Conservation (phyloP, 2,797 vertebrate genomes). For the Setipinna tenuifilis region DNA sequence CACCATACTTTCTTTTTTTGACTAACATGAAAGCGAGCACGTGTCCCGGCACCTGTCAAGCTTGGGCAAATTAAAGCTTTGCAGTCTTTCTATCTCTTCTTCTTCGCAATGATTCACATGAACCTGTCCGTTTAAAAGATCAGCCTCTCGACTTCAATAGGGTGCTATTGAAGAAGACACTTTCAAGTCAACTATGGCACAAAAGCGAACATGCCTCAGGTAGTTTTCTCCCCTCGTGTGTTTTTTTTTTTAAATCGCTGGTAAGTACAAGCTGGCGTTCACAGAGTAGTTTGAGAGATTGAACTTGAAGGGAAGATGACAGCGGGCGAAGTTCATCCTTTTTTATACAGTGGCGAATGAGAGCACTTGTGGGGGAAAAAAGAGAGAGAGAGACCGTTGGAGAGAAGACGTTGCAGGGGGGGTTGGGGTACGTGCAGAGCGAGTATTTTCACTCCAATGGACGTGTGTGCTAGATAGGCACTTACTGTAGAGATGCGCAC, state of each 20-base stretch:
- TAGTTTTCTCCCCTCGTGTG: background rate
- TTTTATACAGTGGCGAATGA: background rate
- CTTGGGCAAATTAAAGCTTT: background rate
- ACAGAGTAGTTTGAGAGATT: conserved; percentile 6
- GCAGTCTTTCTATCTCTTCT: background rate
- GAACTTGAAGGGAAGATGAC: background rate
- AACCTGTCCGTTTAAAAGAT: background rate
- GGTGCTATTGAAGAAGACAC: background rate
- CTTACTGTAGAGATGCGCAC: too few relatives aligned
- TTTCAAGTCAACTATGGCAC: background rate
- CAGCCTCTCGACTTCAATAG: background rate
- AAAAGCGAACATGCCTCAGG: background rate
- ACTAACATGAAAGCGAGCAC: background rate
- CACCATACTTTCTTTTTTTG: background rate
- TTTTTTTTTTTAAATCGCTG: background rate
- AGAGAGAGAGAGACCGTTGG: too few relatives aligned
- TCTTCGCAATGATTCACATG: background rate
- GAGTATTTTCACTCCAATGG: background rate
- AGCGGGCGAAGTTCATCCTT: background rate
- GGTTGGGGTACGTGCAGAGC: background rate
- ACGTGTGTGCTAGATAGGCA: background rate
- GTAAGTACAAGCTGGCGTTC: background rate
- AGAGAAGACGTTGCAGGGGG: background rate
- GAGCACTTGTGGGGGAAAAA: background rate
- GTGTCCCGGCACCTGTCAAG: background rate